These are phyloP conservation scores for Drosophila rufa DNA, from an alignment of 1,140 invertebrate genomes.

Conservation along the genomic window DNA sequence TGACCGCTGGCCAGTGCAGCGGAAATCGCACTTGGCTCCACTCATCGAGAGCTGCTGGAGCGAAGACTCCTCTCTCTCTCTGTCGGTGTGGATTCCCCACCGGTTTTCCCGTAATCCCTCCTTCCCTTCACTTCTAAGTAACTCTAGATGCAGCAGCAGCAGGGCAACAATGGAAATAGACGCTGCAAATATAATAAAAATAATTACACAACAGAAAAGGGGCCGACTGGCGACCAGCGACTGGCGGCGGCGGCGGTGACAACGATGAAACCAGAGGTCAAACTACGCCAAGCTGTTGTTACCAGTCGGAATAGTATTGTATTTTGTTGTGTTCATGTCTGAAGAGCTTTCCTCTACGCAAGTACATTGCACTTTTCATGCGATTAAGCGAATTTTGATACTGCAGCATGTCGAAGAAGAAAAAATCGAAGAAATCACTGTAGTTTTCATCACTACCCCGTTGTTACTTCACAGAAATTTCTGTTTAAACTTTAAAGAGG, in stretches of 20 bases:
- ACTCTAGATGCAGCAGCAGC: slow-evolving; percentile 56
- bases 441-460: neutral
- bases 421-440: slow-evolving; percentile 16
- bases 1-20: slow-evolving; percentile 64
- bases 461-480: neutral
- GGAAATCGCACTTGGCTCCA: slow-evolving; percentile 59
- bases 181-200: slow-evolving; percentile 73
- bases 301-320: slow-evolving; percentile 28
- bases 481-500: slow-evolving; percentile 2
- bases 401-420: slow-evolving; percentile 27
- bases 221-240: slow-evolving; percentile 32
- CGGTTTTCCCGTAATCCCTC: slow-evolving; percentile 3
- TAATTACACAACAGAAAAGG: slow-evolving; percentile 74
- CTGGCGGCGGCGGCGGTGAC: slow-evolving; percentile 24
- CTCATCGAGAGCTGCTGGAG: slow-evolving; percentile 29
- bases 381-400: slow-evolving; percentile 80
- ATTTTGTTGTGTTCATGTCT: slow-evolving; percentile 33
- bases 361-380: slow-evolving; percentile 74
- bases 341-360: slow-evolving; percentile 29
- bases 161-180: slow-evolving; percentile 53
- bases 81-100: slow-evolving; percentile 33
- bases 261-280: slow-evolving; percentile 68
- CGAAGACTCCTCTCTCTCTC: slow-evolving; percentile 17
- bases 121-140: slow-evolving; percentile 31
- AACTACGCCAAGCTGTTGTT: slow-evolving; percentile 57